These are phyloP conservation scores for Drosophila mulleri DNA, from an alignment of 2,888 invertebrate species.

Conservation along the genomic window DNA sequence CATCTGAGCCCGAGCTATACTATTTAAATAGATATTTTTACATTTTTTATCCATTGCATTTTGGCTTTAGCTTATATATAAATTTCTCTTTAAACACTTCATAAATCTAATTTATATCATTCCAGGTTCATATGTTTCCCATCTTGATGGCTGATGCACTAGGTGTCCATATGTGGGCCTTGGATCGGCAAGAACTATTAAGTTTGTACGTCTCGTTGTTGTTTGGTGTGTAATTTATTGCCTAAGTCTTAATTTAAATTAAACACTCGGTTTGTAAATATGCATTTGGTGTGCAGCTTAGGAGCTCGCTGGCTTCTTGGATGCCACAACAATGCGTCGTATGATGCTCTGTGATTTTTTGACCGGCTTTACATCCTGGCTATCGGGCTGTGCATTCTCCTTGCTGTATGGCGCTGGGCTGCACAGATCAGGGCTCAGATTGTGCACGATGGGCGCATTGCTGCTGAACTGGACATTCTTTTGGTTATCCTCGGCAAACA, in stretches of 20 bases:
- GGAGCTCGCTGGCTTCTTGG: constrained; percentile 53
- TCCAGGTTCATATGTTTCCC: constrained; percentile 7
- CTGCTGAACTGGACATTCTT: constrained; percentile 79
- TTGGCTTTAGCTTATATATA: too few species aligned
- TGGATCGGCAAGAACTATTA: constrained; percentile 35
- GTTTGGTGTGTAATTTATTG: constrained; percentile 43
- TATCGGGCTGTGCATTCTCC: constrained; percentile 49
- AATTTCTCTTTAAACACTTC: too few species aligned
- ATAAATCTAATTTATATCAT: not conserved
- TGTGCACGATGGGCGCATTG: constrained; percentile 62
- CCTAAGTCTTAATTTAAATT: constrained; percentile 36
- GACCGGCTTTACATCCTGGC: constrained; percentile 63
- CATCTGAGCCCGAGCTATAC: too few species aligned
- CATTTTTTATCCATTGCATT: too few species aligned
- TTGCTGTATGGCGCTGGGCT: constrained; percentile 27
- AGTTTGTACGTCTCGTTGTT: constrained; percentile 40
- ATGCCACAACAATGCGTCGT: constrained; percentile 74
- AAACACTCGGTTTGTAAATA: constrained; percentile 25
- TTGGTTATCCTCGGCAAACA: constrained; percentile 64
- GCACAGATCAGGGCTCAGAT: constrained; percentile 45
- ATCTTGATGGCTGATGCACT: not conserved
- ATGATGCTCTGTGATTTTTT: constrained; percentile 73
- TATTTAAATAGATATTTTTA: too few species aligned
- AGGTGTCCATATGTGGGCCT: not conserved
- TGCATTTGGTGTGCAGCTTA: constrained; percentile 20